Conservation (phyloP, 2,113 vertebrate genomes). For the Ailurus styani region DNA sequence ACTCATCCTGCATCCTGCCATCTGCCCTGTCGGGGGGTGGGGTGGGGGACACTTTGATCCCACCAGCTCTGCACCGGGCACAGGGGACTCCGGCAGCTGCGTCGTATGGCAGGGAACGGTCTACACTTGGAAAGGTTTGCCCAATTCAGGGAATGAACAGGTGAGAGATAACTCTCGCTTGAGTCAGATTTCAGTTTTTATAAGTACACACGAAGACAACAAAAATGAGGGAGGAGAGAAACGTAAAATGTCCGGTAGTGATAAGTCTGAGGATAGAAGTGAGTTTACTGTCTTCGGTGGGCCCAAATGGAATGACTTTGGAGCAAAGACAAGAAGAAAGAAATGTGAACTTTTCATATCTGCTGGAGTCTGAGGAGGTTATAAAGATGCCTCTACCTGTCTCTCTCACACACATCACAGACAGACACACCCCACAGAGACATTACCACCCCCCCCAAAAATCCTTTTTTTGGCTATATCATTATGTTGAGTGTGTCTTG, state of each 20-base stretch:
- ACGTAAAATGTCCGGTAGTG: not conserved
- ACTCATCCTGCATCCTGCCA: fast-evolving
- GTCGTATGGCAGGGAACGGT: not conserved
- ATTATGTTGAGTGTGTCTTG: not conserved
- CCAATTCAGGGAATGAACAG: not conserved
- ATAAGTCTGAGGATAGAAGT: not conserved
- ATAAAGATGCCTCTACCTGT: not conserved
- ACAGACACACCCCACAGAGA: not conserved
- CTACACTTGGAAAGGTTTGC: not conserved
- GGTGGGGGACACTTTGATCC: too few relatives aligned
- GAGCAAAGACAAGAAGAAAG: not conserved
- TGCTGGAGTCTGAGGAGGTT: not conserved
- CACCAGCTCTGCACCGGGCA: not conserved
- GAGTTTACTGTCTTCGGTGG: not conserved
- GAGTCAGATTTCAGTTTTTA: not conserved
- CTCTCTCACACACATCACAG: not conserved
- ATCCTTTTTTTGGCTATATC: not conserved
- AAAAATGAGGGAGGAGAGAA: not conserved
- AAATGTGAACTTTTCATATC: not conserved
- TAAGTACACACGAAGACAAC: not conserved
- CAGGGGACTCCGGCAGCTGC: fast-evolving
- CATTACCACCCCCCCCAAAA: not conserved
- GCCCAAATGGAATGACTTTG: not conserved
- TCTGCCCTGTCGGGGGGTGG: fast-evolving
- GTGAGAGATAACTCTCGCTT: not conserved